Conservation (phyloP, 2,797 vertebrate species). For the Silurus aristotelis region DNA sequence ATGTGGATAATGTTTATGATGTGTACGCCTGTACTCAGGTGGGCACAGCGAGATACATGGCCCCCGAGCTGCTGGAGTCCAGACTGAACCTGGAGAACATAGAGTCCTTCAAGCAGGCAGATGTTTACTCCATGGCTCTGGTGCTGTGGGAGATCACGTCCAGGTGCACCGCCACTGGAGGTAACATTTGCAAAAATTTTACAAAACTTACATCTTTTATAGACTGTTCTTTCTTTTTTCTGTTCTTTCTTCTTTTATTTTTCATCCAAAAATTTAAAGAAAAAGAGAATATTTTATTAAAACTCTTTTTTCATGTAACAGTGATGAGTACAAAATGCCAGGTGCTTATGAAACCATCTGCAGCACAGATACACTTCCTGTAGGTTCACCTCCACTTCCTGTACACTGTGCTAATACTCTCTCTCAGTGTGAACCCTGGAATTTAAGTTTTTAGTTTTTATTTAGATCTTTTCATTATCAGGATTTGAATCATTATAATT, state of each 20-base stretch:
- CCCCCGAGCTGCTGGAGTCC: conserved; percentile 94
- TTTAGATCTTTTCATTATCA: no score
- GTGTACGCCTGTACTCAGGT: conserved; percentile 73
- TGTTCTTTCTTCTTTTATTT: not conserved
- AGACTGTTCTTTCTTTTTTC: not conserved
- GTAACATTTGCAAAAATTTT: conserved; percentile 62
- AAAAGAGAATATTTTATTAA: no score
- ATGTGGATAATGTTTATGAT: no score
- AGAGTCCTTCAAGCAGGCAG: conserved; percentile 95
- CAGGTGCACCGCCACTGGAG: conserved; percentile 87
- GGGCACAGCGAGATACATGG: conserved; percentile 97
- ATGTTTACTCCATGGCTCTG: conserved; percentile 96
- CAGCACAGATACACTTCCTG: conserved; percentile 27
- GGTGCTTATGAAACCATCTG: not conserved
- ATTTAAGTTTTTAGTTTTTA: no score
- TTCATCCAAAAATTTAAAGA: no score
- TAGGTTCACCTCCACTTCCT: not conserved
- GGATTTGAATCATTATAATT: no score
- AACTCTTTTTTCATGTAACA: no score
- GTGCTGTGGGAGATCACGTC: conserved; percentile 97
- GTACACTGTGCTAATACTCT: not conserved
- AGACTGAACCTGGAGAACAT: conserved; percentile 95
- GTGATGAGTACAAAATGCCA: no score
- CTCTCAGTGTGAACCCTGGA: no score
- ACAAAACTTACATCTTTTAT: not conserved